A percentile compares a stretch with the other conserved stretches of the same genome.
phyloP scores from a whole-genome alignment of 2,113 vertebrate species.

The Lucifuga dentata region DNA sequence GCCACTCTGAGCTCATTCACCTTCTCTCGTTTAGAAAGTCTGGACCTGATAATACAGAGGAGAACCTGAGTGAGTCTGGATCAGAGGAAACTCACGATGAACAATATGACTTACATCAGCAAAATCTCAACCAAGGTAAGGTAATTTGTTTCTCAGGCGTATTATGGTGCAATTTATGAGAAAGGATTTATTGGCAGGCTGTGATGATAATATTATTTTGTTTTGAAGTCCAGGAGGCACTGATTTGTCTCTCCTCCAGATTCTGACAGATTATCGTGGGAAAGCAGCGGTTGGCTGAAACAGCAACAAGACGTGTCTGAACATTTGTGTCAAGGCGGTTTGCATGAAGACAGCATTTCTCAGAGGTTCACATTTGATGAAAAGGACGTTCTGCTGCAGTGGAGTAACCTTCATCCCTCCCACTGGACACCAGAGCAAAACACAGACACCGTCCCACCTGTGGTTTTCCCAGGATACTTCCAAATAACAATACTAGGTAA shows the following conservation, averaged over 20 bases:
- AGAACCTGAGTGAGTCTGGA: not conserved
- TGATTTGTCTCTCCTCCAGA: constrained; percentile 5
- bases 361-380: constrained; percentile 83
- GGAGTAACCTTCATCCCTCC: constrained; percentile 85
- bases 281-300: constrained; percentile 84
- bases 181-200: not conserved
- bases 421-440: constrained; percentile 77
- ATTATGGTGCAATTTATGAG: not conserved
- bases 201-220: not conserved
- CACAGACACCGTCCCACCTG: constrained; percentile 60
- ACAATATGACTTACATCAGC: not conserved
- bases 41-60: not conserved
- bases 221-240: not conserved
- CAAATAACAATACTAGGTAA: constrained; percentile 90
- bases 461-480: constrained; percentile 82
- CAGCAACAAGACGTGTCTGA: constrained; percentile 79
- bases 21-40: constrained; percentile 32
- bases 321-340: constrained; percentile 77
- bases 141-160: constrained; percentile 2
- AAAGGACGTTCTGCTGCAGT: constrained; percentile 81
- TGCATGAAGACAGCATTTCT: constrained; percentile 86
- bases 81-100: constrained; percentile 31
- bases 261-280: constrained; percentile 76
- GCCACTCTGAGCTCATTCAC: not conserved
- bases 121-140: constrained; percentile 45